Base-by-base conservation (phyloP, 2,113 vertebrate genomes). In the Taurulus bubalis region DNA sequence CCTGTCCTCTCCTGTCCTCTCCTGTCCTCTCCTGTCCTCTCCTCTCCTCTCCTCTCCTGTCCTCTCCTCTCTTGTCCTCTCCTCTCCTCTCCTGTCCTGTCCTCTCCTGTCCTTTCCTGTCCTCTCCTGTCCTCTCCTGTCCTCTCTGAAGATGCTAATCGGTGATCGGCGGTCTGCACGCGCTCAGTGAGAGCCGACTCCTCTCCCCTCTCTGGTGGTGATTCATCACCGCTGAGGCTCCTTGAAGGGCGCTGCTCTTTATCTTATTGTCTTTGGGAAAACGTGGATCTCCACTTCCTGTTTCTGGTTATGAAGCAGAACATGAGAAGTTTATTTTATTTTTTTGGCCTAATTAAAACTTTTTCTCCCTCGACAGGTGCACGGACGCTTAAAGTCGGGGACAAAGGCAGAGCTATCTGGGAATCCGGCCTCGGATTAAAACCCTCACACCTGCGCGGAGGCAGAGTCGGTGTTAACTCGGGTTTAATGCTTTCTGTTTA, bases 401-500 rank as follows among this genome's bases (percentile, higher is more conserved):
- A 89, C 67, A 87, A 87, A 89, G 74, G 38, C 75, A 63, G 85
- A 65, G 75, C 32, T 67, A 81, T 83, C 68, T 71, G 80, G 47
- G 78, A 88, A 91, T 87, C 82, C 77, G 32, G 70, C 80, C 51
- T 60, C 6, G 65, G 83, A 90, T 91, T 91, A 92, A 88, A 85
- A 79, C 75, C 77, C 63, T 82, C 79, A 82, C 83, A 83, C 87
- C 82, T 84, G 75, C 86, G 77, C 60, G 36, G 75, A 69, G 69
- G 63, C 75, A 67, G 67, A 65, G 72, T 82, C 26, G n/a, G n/a
- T n/a, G 75, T 89, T 85, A 83, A 81, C 89, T 82, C 51, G 26
- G 72, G 83, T 90, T 90, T 87, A 92, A 94, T 90, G 83, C 85
- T 84, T 87, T 86, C 73, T 82, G 88, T 92, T 92, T 91, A 92